Base-by-base conservation (phyloP, 2,888 invertebrate genomes). In the Eristalinus sepulchralis region DNA sequence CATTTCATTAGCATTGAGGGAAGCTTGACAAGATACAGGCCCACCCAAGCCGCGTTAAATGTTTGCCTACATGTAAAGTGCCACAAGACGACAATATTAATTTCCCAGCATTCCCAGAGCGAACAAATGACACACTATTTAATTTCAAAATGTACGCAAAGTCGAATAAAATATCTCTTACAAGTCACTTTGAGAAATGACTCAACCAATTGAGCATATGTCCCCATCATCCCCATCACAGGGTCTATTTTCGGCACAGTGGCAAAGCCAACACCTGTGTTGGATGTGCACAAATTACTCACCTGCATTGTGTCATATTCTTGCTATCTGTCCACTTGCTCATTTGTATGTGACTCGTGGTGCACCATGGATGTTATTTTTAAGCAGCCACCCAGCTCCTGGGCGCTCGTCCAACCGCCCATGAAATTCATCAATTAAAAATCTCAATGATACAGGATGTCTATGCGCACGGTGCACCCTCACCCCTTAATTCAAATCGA, bases 251-350 rank as follows among this genome's bases (percentile, higher is more conserved):
- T 36, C 17, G 6, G 63, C n/a, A n/a, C 20, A 62, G 17, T 68
- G 17, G 77, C 78, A 57, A 47, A 33, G 47, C 1, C 47, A 78
- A 47, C 78, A 78, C 78, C 78, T 78, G 78, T 78, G 70, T 78
- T 47, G 47, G 17, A 47, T 6, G 17, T 22, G 20, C 9, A 5
- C 63, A 34, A 53, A 57, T 78, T 78, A 78, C 67, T 78, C 78
- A 78, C 70, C 77, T 62, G 53, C 13, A 63, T 24, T 53, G 20
- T 31, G 72, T 62, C 62, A 57, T 70, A 34, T 72, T 64, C 57
- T 10, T 17, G 24, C 27, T 75, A 24, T 22, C 36, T 22, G 20
- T 57, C 57, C 64, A 27, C 17, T 76, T 17, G n/a, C 22, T 57
- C 10, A 60, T 6, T 55, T 63, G 63, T 36, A 20, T 55, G 55